phyloP scores from a whole-genome alignment of 2,888 invertebrate species.

The Callinectes sapidus region DNA sequence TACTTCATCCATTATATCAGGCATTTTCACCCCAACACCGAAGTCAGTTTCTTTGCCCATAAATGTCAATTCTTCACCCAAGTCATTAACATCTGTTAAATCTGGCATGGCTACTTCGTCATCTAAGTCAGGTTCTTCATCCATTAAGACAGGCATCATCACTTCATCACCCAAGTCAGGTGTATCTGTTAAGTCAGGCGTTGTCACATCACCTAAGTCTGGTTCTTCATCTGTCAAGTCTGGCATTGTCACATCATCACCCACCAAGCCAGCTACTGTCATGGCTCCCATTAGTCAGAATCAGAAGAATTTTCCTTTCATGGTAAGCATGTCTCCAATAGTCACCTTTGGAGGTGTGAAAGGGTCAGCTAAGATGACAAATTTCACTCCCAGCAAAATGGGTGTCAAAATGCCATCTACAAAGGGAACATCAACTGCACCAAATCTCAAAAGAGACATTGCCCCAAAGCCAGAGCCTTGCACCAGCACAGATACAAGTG shows the following conservation, averaged over 20 bases:
- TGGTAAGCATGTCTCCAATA: constrained; percentile 41
- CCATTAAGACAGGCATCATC: too few relatives aligned
- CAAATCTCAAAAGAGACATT: not conserved
- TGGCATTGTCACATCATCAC: not conserved
- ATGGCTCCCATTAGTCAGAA: not conserved
- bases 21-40: not conserved
- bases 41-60: too few relatives aligned
- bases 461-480: not conserved
- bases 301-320: constrained; percentile 15
- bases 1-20: not conserved
- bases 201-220: too few relatives aligned
- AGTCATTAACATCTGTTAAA: too few relatives aligned
- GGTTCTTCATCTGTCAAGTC: too few relatives aligned
- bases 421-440: not conserved
- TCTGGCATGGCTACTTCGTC: too few relatives aligned
- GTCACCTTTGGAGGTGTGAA: constrained; percentile 17
- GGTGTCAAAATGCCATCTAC: constrained; percentile 34
- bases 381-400: constrained; percentile 17
- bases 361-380: not conserved
- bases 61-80: too few relatives aligned
- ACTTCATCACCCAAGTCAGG: too few relatives aligned
- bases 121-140: too few relatives aligned
- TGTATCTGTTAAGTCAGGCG: too few relatives aligned
- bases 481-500: not conserved
- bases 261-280: not conserved